Conservation (phyloP, 2,888 invertebrate species). For the Hermaeophaga mercurialis region DNA sequence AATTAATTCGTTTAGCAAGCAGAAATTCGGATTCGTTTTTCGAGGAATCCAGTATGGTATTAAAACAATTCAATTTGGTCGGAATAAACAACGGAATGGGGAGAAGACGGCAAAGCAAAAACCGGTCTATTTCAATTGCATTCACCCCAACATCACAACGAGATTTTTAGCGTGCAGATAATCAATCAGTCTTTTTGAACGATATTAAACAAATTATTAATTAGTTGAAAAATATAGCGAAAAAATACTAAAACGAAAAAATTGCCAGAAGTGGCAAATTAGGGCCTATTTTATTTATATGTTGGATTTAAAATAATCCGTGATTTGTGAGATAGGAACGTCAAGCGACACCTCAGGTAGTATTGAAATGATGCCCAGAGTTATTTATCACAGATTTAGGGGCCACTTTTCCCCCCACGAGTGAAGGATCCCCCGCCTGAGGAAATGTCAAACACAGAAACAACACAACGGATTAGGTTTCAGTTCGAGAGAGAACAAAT, state of each 20-base stretch:
- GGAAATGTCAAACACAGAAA: slow-evolving; percentile 34
- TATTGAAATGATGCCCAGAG: slow-evolving; percentile 42
- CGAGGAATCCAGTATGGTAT: slow-evolving; percentile 28
- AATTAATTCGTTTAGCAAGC: slow-evolving; percentile 27
- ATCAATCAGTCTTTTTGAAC: no score
- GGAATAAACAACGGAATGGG: slow-evolving; percentile 4
- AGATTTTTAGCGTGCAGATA: no score
- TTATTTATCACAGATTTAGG: slow-evolving; percentile 51
- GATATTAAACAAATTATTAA: no score
- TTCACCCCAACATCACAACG: no score
- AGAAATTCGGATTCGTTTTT: slow-evolving; percentile 13
- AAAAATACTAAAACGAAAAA: no score
- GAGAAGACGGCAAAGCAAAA: neutral
- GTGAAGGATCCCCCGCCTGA: neutral
- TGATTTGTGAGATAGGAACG: no score
- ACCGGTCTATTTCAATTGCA: no score
- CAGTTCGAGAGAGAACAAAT: slow-evolving; percentile 30
- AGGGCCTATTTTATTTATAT: no score
- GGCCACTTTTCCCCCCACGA: slow-evolving; percentile 12
- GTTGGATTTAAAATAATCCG: no score
- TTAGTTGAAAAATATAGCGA: no score
- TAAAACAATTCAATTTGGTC: slow-evolving; percentile 34
- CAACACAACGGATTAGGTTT: slow-evolving; percentile 31
- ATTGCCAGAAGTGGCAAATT: no score
- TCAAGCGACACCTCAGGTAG: neutral